Percentiles rank a stretch among this genome's conserved stretches.
Evolutionary conservation across 2,888 invertebrate genomes (phyloP).

Genomic region (Melinopterus prodromus): DNA sequence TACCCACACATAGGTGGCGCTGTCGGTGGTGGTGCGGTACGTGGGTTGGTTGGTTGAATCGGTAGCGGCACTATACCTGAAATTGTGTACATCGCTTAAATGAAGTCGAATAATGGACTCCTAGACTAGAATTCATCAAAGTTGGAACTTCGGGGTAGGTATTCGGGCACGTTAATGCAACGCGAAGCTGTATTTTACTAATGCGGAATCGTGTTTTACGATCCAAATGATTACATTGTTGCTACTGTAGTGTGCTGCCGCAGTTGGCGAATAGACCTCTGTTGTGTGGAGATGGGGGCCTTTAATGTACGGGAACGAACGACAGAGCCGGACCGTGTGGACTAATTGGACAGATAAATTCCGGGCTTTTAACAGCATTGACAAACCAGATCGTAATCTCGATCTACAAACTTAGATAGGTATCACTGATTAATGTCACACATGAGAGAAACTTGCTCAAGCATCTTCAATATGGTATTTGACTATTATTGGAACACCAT

Average conservation of each 20-base stretch:
- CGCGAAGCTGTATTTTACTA: constrained; percentile 15
- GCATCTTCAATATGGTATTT: no score
- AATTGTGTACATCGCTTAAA: constrained; percentile 26
- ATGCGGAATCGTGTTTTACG: constrained; percentile 21
- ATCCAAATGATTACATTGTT: constrained; percentile 22
- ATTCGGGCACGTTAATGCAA: constrained; percentile 12
- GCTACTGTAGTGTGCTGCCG: not conserved
- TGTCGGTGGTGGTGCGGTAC: not conserved
- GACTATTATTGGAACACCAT: no score
- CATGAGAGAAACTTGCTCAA: no score
- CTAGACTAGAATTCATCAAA: constrained; percentile 23
- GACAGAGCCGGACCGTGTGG: not conserved
- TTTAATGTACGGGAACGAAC: not conserved
- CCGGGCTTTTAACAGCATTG: not conserved
- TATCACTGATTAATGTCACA: not conserved
- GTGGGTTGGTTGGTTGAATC: not conserved
- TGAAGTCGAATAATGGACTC: constrained; percentile 25
- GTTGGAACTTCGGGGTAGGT: constrained; percentile 19
- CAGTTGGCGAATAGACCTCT: not conserved
- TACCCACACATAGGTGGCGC: not conserved
- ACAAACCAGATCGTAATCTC: not conserved
- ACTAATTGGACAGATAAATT: not conserved
- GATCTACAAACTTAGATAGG: not conserved
- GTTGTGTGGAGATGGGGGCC: not conserved
- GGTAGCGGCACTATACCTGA: constrained; percentile 4